These are phyloP conservation scores for Pandemis corylana DNA, from an alignment of 2,888 invertebrate species.

Conservation along the genomic window DNA sequence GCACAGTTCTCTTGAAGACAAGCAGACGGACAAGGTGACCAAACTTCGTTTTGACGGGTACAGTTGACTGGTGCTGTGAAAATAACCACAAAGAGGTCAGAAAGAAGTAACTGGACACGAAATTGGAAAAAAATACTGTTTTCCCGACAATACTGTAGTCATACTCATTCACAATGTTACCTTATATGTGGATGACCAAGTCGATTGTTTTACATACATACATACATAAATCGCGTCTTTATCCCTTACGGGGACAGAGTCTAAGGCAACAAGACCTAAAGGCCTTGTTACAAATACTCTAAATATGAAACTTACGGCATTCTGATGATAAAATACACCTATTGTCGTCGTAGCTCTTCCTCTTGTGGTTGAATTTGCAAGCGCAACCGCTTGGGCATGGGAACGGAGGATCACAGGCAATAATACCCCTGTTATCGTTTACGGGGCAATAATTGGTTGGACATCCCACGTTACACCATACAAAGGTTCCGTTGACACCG, in stretches of 20 bases:
- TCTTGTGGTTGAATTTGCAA: constrained; percentile 54
- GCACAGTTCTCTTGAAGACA: constrained; percentile 56
- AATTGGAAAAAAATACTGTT: not conserved
- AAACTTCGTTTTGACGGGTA: constrained; percentile 57
- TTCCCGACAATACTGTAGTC: too few relatives aligned
- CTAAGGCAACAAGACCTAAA: too few relatives aligned
- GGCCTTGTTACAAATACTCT: too few relatives aligned
- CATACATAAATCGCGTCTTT: too few relatives aligned
- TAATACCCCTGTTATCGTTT: constrained; percentile 48
- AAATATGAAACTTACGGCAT: constrained; percentile 49
- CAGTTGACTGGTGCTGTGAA: constrained; percentile 55
- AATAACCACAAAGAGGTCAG: constrained; percentile 7
- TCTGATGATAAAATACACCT: constrained; percentile 56
- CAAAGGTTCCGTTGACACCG: constrained; percentile 56
- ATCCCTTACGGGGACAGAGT: too few relatives aligned
- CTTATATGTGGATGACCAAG: too few relatives aligned
- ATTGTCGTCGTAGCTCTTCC: constrained; percentile 49
- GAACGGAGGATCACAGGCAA: constrained; percentile 52
- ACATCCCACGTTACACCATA: constrained; percentile 53
- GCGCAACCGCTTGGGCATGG: constrained; percentile 63
- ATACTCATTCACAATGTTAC: too few relatives aligned
- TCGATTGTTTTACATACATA: too few relatives aligned
- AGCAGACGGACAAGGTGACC: constrained; percentile 53
- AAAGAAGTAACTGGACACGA: not conserved
- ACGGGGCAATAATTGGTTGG: constrained; percentile 56